These are phyloP conservation scores for Meles meles DNA, from an alignment of 2,113 vertebrate genomes.

Conservation along the genomic window DNA sequence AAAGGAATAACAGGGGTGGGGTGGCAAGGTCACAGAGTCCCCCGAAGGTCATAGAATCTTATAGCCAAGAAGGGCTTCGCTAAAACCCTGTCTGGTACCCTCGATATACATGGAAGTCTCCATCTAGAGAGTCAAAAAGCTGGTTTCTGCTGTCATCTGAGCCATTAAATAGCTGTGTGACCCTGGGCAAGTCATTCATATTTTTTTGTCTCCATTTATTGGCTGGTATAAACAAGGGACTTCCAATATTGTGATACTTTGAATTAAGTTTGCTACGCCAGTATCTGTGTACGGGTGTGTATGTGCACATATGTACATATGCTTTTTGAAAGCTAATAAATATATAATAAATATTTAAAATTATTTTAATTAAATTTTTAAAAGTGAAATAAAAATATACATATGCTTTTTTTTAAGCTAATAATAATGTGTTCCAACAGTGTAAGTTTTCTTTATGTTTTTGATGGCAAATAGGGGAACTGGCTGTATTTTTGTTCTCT, in stretches of 20 bases:
- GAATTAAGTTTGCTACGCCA: background rate
- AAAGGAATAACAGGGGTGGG: background rate
- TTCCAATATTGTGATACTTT: background rate
- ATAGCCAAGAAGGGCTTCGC: background rate
- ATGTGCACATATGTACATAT: background rate
- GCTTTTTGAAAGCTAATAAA: too few relatives aligned
- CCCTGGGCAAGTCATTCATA: background rate
- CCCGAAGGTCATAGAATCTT: background rate
- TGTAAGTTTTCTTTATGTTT: conserved; percentile 21
- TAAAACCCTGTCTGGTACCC: background rate
- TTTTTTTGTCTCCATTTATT: background rate
- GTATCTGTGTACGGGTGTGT: background rate
- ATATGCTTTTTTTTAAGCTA: background rate
- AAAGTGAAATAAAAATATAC: too few relatives aligned
- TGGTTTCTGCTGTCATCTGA: background rate
- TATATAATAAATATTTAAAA: too few relatives aligned
- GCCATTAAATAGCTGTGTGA: background rate
- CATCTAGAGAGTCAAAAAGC: background rate
- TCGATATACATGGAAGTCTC: background rate
- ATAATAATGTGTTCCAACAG: background rate
- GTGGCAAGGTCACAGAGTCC: background rate
- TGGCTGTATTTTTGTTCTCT: background rate
- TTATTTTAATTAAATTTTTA: too few relatives aligned
- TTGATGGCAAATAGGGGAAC: background rate
- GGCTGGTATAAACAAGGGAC: background rate